Evolutionary conservation across 2,797 vertebrate species (phyloP).

Genomic region (Lepilemur septentrionalis): DNA sequence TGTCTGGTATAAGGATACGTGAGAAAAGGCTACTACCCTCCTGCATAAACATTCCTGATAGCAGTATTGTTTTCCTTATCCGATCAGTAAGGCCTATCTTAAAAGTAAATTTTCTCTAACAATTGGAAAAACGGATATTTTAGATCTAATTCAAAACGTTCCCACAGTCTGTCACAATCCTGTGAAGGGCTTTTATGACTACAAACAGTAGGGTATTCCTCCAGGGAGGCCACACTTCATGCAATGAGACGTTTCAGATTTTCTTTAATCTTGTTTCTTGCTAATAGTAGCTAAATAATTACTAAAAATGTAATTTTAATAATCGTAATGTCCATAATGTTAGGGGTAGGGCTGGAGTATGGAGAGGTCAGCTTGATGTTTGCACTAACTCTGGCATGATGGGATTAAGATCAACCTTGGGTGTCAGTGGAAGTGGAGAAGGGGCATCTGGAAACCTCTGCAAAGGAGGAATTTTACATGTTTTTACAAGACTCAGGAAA

Average conservation of each 20-base stretch:
- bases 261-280: neutral
- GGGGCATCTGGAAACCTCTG: neutral
- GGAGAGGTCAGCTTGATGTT: rapidly evolving
- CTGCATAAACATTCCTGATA: neutral
- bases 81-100: neutral
- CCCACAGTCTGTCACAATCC: neutral
- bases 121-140: neutral
- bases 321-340: neutral
- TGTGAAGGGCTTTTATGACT: neutral
- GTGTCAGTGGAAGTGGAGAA: neutral
- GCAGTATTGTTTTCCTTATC: neutral
- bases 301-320: neutral
- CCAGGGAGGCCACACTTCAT: neutral
- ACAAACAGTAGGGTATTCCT: neutral
- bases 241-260: neutral
- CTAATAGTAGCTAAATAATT: neutral
- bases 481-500: neutral
- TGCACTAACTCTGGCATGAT: rapidly evolving
- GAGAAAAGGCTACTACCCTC: neutral
- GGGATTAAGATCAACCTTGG: no score
- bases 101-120: neutral
- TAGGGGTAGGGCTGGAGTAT: neutral
- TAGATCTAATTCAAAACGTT: neutral
- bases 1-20: neutral
- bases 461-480: neutral